These are phyloP conservation scores for Stenichneumon culpator DNA, from an alignment of 2,888 invertebrate genomes.

Conservation along the genomic window DNA sequence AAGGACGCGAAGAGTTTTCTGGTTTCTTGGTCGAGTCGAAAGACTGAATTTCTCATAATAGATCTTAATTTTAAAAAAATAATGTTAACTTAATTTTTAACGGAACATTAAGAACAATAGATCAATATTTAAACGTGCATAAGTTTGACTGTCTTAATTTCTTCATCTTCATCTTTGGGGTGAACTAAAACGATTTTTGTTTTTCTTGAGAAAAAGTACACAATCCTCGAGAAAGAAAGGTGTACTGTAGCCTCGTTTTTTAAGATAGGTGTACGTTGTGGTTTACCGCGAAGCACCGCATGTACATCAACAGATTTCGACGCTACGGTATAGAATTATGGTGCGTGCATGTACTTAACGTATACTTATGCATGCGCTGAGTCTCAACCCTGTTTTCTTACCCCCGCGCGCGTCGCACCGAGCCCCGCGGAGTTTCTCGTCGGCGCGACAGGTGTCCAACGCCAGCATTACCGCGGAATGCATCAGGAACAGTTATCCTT, in stretches of 20 bases:
- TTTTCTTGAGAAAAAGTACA: not conserved
- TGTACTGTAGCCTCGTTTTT: not conserved
- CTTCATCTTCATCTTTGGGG: not conserved
- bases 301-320: slow-evolving; percentile 15
- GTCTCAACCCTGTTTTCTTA: slow-evolving; percentile 31
- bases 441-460: slow-evolving; percentile 64
- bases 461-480: slow-evolving; percentile 62
- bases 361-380: not conserved
- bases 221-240: not conserved
- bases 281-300: not conserved
- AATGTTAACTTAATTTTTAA: too few species aligned
- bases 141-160: not conserved
- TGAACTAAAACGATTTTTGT: not conserved
- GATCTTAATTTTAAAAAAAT: too few species aligned
- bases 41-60: too few species aligned
- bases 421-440: slow-evolving; percentile 10
- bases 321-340: not conserved
- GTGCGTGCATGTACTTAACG: not conserved
- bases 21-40: not conserved
- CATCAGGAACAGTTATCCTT: slow-evolving; percentile 68
- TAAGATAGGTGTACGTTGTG: not conserved
- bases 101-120: too few species aligned
- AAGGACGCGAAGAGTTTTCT: slow-evolving; percentile 29
- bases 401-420: slow-evolving; percentile 13
- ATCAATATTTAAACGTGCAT: too few species aligned